Conservation (phyloP, 2,113 vertebrate species). For the Aphyosemion australe region DNA sequence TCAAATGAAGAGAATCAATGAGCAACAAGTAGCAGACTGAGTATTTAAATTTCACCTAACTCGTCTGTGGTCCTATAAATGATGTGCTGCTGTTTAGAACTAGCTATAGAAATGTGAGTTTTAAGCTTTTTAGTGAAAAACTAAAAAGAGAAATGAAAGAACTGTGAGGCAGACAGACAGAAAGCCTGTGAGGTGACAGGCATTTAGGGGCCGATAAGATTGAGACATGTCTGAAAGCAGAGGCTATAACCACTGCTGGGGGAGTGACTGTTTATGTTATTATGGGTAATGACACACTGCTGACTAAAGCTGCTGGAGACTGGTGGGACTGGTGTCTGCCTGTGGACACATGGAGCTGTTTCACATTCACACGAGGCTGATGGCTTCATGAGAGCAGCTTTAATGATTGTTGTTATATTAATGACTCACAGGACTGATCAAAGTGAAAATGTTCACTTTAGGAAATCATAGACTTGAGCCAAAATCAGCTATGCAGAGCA, state of each 20-base stretch:
- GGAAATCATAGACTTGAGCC: neutral
- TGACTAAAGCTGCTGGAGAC: conserved; percentile 49
- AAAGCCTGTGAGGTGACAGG: conserved; percentile 8
- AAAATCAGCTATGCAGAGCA: neutral
- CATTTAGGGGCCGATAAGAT: conserved; percentile 38
- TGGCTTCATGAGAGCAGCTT: conserved; percentile 3
- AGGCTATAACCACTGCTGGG: conserved; percentile 25
- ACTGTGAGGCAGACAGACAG: neutral
- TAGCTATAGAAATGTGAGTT: no score
- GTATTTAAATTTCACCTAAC: no score
- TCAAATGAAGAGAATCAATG: no score
- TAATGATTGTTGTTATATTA: conserved; percentile 1
- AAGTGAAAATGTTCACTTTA: neutral
- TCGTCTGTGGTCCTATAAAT: no score
- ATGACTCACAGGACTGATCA: neutral
- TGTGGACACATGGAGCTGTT: conserved; percentile 6
- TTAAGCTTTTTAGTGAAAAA: no score
- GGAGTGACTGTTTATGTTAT: conserved; percentile 64
- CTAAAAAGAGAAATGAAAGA: no score
- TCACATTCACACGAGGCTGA: conserved; percentile 3
- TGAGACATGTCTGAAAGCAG: conserved; percentile 26
- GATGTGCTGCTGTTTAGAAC: no score
- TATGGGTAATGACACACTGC: conserved; percentile 61
- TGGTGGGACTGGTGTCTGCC: conserved; percentile 47
- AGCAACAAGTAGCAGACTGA: no score